Percentiles rank a stretch among this genome's conserved stretches.
Evolutionary conservation across 1,140 invertebrate species (phyloP).

Genomic region (Macrostomum lignano): DNA sequence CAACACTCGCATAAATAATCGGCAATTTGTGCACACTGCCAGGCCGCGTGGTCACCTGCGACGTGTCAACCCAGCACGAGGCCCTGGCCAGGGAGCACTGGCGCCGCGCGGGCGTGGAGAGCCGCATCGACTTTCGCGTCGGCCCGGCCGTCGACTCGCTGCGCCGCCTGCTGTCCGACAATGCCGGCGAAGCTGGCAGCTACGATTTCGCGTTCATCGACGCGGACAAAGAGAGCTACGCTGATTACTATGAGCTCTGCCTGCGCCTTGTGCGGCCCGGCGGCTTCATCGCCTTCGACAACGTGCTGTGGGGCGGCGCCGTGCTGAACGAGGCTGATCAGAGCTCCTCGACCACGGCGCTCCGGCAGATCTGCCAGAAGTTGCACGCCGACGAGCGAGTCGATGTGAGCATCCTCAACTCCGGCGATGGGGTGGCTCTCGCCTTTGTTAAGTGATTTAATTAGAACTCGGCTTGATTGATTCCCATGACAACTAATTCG

Average conservation of each 20-base stretch:
- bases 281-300: constrained; percentile 29
- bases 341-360: background rate
- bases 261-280: constrained; percentile 19
- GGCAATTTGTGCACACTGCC: no score
- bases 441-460: constrained; percentile 1
- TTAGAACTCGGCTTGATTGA: no score
- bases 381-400: background rate
- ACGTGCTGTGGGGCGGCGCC: constrained; percentile 11
- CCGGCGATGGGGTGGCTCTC: background rate
- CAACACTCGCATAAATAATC: no score
- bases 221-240: constrained; percentile 27
- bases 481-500: no score
- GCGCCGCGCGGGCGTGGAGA: no score
- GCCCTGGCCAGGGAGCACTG: no score
- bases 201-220: constrained; percentile 32
- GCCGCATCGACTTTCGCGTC: constrained; percentile 5
- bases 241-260: constrained; percentile 23
- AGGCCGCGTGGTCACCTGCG: no score
- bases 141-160: constrained; percentile 4
- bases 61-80: no score
- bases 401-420: background rate
- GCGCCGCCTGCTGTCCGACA: constrained; percentile 3
- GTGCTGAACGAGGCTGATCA: background rate
- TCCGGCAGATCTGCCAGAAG: background rate
- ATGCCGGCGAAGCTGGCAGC: constrained; percentile 18